phyloP scores from a whole-genome alignment of 2,888 invertebrate species.

The Apeira syringaria region DNA sequence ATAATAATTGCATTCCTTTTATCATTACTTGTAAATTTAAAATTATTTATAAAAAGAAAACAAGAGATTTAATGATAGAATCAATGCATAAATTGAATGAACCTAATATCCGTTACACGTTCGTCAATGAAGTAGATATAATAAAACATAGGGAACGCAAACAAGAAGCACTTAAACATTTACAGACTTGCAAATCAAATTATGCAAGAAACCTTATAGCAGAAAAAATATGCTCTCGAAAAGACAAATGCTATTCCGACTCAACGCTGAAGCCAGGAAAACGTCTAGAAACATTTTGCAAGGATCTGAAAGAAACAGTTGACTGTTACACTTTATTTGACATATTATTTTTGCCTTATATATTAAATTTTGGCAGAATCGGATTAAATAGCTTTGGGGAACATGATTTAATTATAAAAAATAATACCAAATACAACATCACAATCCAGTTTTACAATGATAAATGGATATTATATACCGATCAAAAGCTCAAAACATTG shows the following conservation, averaged over 20 bases:
- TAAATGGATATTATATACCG: constrained; percentile 51
- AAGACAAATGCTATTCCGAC: constrained; percentile 44
- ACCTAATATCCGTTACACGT: constrained; percentile 52
- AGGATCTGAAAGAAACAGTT: constrained; percentile 34
- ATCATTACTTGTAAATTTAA: constrained; percentile 47
- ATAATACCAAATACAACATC: constrained; percentile 56
- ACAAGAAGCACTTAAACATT: constrained; percentile 42
- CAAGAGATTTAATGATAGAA: constrained; percentile 42
- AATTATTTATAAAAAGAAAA: constrained; percentile 44
- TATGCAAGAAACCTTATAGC: constrained; percentile 35
- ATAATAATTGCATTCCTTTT: constrained; percentile 51
- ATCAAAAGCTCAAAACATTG: constrained; percentile 41
- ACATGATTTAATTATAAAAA: constrained; percentile 52
- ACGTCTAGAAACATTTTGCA: constrained; percentile 47
- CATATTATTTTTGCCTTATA: constrained; percentile 52
- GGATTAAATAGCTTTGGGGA: constrained; percentile 56
- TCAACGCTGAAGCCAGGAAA: constrained; percentile 25
- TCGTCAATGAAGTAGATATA: constrained; percentile 49
- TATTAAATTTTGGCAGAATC: constrained; percentile 63
- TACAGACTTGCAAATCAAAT: constrained; percentile 45
- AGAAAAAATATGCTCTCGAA: constrained; percentile 45
- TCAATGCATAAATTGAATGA: constrained; percentile 65
- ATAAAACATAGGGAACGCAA: constrained; percentile 38
- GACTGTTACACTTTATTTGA: constrained; percentile 54
- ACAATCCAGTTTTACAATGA: constrained; percentile 47